These are phyloP conservation scores for Acanthosepion pharaonis DNA, from an alignment of 2,888 invertebrate species.

Conservation along the genomic window DNA sequence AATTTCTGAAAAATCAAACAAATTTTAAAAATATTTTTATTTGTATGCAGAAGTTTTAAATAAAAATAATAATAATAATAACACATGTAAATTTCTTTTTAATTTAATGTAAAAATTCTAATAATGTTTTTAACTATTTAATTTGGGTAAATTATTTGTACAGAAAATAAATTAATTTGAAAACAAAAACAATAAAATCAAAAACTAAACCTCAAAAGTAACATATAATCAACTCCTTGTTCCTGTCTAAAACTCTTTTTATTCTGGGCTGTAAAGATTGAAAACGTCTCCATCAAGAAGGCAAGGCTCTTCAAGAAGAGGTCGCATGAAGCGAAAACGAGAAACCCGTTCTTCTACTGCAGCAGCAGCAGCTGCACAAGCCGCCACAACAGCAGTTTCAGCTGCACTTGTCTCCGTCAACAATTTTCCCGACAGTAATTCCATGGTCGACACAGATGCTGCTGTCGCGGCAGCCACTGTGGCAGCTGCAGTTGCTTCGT, in stretches of 20 bases:
- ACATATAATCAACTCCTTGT: neutral
- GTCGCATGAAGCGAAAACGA: neutral
- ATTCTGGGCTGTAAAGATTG: neutral
- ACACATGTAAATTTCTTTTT: too few relatives aligned
- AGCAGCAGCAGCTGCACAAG: neutral
- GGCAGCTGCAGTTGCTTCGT: constrained; percentile 1
- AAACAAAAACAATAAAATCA: neutral
- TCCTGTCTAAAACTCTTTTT: neutral
- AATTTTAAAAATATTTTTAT: neutral
- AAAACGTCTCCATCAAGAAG: neutral
- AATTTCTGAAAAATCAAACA: neutral
- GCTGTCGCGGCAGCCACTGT: neutral
- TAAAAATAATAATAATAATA: too few relatives aligned
- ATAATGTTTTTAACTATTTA: neutral
- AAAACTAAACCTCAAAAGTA: neutral
- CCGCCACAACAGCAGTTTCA: neutral
- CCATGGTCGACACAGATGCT: neutral
- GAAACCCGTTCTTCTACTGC: neutral
- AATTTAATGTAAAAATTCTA: too few relatives aligned
- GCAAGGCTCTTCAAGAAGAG: neutral
- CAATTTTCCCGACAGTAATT: neutral
- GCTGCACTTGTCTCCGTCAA: neutral
- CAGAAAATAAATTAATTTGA: neutral
- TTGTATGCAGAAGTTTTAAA: neutral
- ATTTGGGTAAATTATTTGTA: neutral